phyloP scores from a whole-genome alignment of 2,113 vertebrate species.

The Tragelaphus scriptus region DNA sequence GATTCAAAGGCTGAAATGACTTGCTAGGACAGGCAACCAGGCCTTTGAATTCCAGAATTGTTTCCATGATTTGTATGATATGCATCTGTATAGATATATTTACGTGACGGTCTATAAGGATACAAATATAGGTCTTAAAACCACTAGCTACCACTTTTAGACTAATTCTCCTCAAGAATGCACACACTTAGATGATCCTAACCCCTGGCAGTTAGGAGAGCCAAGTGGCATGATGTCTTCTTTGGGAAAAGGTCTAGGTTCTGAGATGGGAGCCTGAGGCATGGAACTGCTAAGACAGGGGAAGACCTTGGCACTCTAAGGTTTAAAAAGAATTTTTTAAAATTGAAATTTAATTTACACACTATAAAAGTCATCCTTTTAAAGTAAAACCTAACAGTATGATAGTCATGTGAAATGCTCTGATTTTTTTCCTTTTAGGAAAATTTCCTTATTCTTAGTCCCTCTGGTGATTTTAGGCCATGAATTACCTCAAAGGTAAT shows the following conservation, averaged over 20 bases:
- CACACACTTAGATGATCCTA: neutral
- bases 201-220: neutral
- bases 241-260: neutral
- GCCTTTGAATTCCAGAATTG: neutral
- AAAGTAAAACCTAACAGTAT: neutral
- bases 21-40: conserved; percentile 1
- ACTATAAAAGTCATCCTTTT: neutral
- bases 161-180: neutral
- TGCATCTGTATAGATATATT: neutral
- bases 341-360: neutral
- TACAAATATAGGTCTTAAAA: neutral
- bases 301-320: neutral
- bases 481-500: neutral
- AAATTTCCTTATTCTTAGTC: neutral
- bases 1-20: neutral
- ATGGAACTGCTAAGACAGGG: neutral
- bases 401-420: neutral
- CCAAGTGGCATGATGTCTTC: neutral
- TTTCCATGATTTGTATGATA: neutral
- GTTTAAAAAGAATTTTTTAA: neutral
- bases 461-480: neutral
- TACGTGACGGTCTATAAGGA: neutral
- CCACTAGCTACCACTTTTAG: neutral
- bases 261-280: neutral
- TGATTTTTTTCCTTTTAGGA: neutral